These are phyloP conservation scores for Philotrypesis tridentata DNA, from an alignment of 1,140 invertebrate genomes.

Conservation along the genomic window DNA sequence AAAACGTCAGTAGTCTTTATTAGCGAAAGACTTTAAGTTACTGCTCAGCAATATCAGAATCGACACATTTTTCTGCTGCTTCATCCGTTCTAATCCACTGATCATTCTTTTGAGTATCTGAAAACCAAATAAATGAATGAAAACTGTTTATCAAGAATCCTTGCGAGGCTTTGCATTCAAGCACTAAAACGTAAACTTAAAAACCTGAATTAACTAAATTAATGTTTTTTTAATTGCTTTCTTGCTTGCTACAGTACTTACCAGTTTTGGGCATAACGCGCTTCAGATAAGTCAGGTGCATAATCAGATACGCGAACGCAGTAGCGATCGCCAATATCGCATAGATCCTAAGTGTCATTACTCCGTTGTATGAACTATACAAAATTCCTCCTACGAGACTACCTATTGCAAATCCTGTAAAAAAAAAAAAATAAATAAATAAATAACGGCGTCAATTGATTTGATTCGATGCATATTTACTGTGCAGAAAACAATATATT, in stretches of 20 bases:
- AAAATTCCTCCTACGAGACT: slow-evolving; percentile 77
- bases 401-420: slow-evolving; percentile 78
- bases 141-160: too few species aligned
- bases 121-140: slow-evolving; percentile 42
- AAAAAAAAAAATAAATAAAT: too few species aligned
- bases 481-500: too few species aligned
- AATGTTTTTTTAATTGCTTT: too few species aligned
- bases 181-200: too few species aligned
- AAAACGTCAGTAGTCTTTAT: not conserved
- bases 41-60: slow-evolving; percentile 34
- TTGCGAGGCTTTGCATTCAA: too few species aligned
- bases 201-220: too few species aligned
- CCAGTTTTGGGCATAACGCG: slow-evolving; percentile 61
- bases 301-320: slow-evolving; percentile 72
- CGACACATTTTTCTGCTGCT: slow-evolving; percentile 51
- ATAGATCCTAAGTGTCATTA: slow-evolving; percentile 75
- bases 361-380: slow-evolving; percentile 76
- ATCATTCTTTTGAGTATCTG: slow-evolving; percentile 56
- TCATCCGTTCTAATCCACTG: slow-evolving; percentile 69
- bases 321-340: slow-evolving; percentile 72
- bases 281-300: slow-evolving; percentile 71
- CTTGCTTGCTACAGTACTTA: too few species aligned
- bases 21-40: not conserved
- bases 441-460: too few species aligned
- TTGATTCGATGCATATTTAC: too few species aligned